These are phyloP conservation scores for Parazoanthus swiftii DNA, from an alignment of 92 coral and sea anemone species.

Conservation along the genomic window DNA sequence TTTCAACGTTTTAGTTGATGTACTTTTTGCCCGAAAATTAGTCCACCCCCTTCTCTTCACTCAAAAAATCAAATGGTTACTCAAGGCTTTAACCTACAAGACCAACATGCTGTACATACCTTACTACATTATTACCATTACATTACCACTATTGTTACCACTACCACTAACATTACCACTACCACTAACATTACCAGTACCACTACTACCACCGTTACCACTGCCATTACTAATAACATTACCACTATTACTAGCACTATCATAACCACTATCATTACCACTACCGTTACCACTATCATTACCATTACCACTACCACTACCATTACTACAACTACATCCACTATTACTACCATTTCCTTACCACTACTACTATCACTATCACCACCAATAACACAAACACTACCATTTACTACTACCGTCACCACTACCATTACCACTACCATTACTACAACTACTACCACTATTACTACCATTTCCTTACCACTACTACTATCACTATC, in stretches of 20 bases:
- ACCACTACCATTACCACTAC: too few relatives aligned
- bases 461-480: too few relatives aligned
- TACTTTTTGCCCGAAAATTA: background rate
- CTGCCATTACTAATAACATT: background rate
- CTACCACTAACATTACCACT: background rate
- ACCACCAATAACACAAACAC: too few relatives aligned
- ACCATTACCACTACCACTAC: background rate
- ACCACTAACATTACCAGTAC: background rate
- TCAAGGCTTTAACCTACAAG: background rate
- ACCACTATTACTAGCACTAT: background rate
- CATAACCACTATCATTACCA: slow-evolving; percentile 31
- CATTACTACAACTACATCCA: too few relatives aligned
- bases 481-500: too few relatives aligned
- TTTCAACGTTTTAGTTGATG: background rate
- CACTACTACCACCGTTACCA: background rate
- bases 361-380: background rate
- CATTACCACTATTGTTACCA: slow-evolving; percentile 23
- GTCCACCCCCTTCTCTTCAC: background rate
- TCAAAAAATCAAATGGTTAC: background rate
- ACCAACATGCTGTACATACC: background rate
- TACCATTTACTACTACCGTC: background rate
- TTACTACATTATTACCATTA: too few relatives aligned
- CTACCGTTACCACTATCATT: background rate
- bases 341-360: too few relatives aligned
- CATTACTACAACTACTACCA: too few relatives aligned